Conservation (phyloP, 2,113 vertebrate genomes). For the Apistogramma diplotaenia region DNA sequence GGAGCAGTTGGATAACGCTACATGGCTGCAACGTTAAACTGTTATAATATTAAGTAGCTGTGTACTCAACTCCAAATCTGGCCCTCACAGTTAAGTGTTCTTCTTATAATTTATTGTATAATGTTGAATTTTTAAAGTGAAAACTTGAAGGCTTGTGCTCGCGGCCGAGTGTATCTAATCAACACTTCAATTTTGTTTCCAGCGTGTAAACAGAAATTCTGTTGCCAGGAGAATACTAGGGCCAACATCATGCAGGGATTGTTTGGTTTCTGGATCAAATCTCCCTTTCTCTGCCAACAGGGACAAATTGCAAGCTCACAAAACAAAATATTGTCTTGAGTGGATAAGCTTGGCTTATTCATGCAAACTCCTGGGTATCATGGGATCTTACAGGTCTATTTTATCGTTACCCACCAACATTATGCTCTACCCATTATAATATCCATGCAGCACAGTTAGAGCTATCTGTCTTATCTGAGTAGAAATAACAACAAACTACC, state of each 20-base stretch:
- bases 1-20: neutral
- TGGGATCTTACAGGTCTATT: neutral
- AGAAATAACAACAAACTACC: too few relatives aligned
- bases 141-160: neutral
- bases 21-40: neutral
- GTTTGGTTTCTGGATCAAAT: neutral
- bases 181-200: neutral
- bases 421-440: too few relatives aligned
- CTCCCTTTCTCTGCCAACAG: neutral
- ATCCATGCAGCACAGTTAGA: too few relatives aligned
- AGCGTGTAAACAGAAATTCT: neutral
- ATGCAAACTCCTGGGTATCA: neutral
- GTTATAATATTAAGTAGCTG: neutral
- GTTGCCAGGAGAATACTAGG: neutral
- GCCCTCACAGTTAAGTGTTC: neutral
- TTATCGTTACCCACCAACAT: too few relatives aligned
- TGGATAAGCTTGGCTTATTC: neutral
- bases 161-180: neutral
- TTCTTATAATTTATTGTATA: neutral
- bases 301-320: neutral
- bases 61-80: neutral
- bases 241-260: neutral
- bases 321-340: neutral
- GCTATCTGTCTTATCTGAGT: too few relatives aligned
- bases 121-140: neutral